Percentiles rank a stretch among this genome's conserved stretches.
These are phyloP conservation scores for Eulithis testata DNA, from an alignment of 2,888 invertebrate species.

Conservation along the genomic window DNA sequence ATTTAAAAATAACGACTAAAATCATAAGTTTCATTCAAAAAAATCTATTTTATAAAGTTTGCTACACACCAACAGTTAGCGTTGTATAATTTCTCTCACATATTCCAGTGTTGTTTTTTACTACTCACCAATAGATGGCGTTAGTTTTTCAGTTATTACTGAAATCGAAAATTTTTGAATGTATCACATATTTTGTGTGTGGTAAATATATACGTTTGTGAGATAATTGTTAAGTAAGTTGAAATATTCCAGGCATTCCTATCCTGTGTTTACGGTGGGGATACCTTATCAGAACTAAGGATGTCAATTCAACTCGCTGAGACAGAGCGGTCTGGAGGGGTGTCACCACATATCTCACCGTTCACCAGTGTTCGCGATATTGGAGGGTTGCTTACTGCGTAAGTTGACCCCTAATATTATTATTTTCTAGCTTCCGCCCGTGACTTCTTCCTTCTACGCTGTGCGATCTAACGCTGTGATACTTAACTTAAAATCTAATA, in stretches of 20 bases:
- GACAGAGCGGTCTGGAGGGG: slow-evolving; percentile 94
- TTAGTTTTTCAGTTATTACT: background rate
- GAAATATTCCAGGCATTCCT: slow-evolving; percentile 86
- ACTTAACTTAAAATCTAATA: no score
- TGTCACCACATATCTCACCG: slow-evolving; percentile 96
- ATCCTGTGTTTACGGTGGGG: slow-evolving; percentile 97
- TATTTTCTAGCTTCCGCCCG: no score
- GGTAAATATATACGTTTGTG: no score
- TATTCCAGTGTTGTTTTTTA: background rate
- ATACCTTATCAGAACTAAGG: slow-evolving; percentile 95
- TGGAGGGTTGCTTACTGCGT: slow-evolving; percentile 91
- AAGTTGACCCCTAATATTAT: slow-evolving; percentile 46
- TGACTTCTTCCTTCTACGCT: no score
- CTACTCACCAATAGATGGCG: background rate
- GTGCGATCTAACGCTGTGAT: no score
- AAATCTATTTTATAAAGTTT: background rate
- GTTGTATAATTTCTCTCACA: background rate
- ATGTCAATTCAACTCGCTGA: slow-evolving; percentile 97
- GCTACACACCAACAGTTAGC: background rate
- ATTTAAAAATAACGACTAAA: no score
- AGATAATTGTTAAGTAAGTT: no score
- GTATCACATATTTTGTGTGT: no score
- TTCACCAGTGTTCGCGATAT: slow-evolving; percentile 93
- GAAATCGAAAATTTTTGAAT: no score
- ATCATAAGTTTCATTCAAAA: no score